A percentile compares a stretch with the other conserved stretches of the same genome.
Evolutionary conservation across 2,888 invertebrate species (phyloP).

Genomic region (Nemotelus nigrinus): DNA sequence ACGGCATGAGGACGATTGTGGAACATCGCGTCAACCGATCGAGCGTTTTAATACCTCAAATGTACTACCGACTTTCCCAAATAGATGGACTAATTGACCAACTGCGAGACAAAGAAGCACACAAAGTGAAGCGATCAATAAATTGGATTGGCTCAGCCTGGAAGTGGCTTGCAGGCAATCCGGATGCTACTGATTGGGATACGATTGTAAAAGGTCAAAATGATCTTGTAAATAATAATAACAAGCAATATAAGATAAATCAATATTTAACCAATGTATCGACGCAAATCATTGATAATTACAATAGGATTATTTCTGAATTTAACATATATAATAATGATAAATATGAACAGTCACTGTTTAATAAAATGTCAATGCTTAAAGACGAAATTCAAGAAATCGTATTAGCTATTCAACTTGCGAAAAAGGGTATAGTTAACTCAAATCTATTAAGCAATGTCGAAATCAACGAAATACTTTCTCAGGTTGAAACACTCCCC

Average conservation of each 20-base stretch:
- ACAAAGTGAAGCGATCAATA: too few species aligned
- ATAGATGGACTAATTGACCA: too few species aligned
- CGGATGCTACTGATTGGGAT: too few species aligned
- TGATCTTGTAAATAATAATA: too few species aligned
- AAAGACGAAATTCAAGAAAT: constrained; percentile 22
- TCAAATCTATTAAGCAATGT: background rate
- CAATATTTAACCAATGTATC: background rate
- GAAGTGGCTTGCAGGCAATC: too few species aligned
- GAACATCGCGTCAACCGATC: background rate
- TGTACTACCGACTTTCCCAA: too few species aligned
- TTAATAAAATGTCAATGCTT: constrained; percentile 1
- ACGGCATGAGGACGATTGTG: background rate
- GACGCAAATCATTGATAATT: background rate
- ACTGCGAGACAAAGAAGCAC: too few species aligned
- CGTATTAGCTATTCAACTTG: constrained; percentile 14
- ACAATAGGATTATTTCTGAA: background rate
- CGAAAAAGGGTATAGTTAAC: constrained; percentile 16
- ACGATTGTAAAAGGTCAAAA: too few species aligned
- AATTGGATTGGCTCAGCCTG: too few species aligned
- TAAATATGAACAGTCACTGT: constrained; percentile 14
- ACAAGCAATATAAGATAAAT: too few species aligned
- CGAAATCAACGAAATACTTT: constrained; percentile 17
- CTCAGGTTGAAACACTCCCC: constrained; percentile 48
- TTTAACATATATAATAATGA: background rate
- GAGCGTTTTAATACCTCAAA: constrained; percentile 2